phyloP scores from a whole-genome alignment of 2,888 invertebrate species.

The Tetranychus piercei region DNA sequence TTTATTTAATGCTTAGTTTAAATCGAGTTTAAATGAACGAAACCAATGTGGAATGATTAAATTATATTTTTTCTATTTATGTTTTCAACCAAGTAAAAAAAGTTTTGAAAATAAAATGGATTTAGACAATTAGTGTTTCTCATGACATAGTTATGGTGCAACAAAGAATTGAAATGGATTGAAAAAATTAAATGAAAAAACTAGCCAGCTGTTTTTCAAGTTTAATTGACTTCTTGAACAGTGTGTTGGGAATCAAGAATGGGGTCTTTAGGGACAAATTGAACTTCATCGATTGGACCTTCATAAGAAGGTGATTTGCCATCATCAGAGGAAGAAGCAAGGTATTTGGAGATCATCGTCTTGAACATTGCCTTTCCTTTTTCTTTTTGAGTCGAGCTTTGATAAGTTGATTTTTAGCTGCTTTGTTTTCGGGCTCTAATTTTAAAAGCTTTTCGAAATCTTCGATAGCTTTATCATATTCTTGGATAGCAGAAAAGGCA shows the following conservation, averaged over 20 bases:
- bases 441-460: conserved; percentile 59
- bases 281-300: background rate
- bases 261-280: background rate
- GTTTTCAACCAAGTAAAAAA: too few species aligned
- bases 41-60: too few species aligned
- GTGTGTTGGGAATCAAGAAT: background rate
- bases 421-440: conserved; percentile 66
- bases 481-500: conserved; percentile 53
- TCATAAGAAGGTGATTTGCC: background rate
- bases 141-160: background rate
- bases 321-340: background rate
- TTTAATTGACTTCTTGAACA: background rate
- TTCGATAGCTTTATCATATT: conserved; percentile 52
- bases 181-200: background rate
- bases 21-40: too few species aligned
- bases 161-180: background rate
- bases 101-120: too few species aligned
- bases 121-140: too few species aligned
- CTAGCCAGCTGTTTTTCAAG: background rate
- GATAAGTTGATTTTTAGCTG: conserved; percentile 56
- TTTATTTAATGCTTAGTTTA: too few species aligned
- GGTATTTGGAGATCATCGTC: conserved; percentile 66
- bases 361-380: conserved; percentile 72
- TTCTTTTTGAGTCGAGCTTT: conserved; percentile 52
- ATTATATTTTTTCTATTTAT: too few species aligned